A percentile compares a stretch with the other conserved stretches of the same genome.
Conservation (phyloP, 2,113 vertebrate genomes). For the Osmerus mordax region DNA sequence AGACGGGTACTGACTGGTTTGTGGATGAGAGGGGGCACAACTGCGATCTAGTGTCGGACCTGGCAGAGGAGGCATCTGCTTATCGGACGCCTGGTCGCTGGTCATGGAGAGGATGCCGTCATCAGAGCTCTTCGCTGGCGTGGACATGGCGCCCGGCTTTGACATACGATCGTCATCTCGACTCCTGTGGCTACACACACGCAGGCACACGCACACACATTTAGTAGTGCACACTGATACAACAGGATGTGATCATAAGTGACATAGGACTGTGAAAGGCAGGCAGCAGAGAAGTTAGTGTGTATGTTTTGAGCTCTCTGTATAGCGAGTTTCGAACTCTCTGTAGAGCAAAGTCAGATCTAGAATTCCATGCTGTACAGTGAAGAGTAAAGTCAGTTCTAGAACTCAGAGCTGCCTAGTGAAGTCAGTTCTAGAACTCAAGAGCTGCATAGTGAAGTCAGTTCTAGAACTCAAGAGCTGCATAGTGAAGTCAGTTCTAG, state of each 20-base stretch:
- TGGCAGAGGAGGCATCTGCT: conserved; percentile 86
- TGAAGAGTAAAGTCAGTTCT: no score
- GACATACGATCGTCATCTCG: conserved; percentile 86
- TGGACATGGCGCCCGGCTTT: conserved; percentile 82
- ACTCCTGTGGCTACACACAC: conserved; percentile 79
- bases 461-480: neutral
- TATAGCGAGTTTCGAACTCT: no score
- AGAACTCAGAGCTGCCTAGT: no score
- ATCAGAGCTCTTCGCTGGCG: conserved; percentile 82
- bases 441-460: no score
- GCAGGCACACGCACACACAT: neutral
- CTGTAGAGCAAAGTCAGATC: no score
- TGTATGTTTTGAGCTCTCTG: no score
- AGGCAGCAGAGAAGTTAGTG: no score
- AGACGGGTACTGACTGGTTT: neutral
- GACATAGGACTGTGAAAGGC: no score
- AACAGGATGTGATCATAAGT: neutral
- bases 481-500: no score
- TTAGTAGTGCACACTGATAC: conserved; percentile 9
- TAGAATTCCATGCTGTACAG: no score
- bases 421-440: no score
- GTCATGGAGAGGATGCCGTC: conserved; percentile 72
- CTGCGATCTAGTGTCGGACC: conserved; percentile 62
- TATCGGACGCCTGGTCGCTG: conserved; percentile 78
- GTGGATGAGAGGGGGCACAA: neutral